These are phyloP conservation scores for Heteronetta atricapilla DNA, from an alignment of 2,113 vertebrate species.

Conservation along the genomic window DNA sequence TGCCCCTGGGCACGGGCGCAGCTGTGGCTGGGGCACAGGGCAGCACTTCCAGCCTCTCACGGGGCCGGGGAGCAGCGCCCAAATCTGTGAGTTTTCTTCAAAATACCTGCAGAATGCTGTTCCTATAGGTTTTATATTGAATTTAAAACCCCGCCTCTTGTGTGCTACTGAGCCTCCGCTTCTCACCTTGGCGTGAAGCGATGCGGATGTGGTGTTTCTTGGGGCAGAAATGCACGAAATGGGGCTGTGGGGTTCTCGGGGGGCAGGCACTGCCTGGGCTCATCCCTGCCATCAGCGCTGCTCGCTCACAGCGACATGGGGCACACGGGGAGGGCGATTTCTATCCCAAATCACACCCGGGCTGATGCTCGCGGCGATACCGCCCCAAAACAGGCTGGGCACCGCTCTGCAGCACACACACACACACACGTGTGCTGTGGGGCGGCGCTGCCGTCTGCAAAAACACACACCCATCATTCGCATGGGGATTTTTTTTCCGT, in stretches of 20 bases:
- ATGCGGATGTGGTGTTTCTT: rapidly evolving
- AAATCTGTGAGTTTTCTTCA: rapidly evolving
- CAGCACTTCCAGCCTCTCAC: not conserved
- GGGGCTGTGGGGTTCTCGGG: too few species aligned
- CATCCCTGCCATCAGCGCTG: rapidly evolving
- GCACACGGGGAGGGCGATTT: rapidly evolving
- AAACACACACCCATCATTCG: rapidly evolving
- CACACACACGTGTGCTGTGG: rapidly evolving
- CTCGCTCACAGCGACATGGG: too few species aligned
- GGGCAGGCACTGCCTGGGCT: too few species aligned
- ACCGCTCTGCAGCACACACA: rapidly evolving
- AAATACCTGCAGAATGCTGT: not conserved
- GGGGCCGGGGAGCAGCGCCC: not conserved
- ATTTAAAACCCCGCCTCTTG: rapidly evolving
- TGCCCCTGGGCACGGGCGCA: too few species aligned
- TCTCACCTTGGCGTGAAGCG: not conserved
- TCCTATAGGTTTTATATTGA: rapidly evolving
- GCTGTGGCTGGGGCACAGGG: too few species aligned
- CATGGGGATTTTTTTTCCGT: rapidly evolving
- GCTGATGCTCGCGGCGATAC: not conserved
- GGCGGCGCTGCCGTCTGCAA: rapidly evolving
- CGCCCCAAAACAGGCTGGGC: rapidly evolving
- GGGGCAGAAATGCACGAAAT: not conserved
- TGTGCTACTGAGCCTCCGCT: not conserved
- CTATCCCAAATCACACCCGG: rapidly evolving